Evolutionary conservation across 2,888 invertebrate species (phyloP).

Genomic region (Stratiomys singularior): DNA sequence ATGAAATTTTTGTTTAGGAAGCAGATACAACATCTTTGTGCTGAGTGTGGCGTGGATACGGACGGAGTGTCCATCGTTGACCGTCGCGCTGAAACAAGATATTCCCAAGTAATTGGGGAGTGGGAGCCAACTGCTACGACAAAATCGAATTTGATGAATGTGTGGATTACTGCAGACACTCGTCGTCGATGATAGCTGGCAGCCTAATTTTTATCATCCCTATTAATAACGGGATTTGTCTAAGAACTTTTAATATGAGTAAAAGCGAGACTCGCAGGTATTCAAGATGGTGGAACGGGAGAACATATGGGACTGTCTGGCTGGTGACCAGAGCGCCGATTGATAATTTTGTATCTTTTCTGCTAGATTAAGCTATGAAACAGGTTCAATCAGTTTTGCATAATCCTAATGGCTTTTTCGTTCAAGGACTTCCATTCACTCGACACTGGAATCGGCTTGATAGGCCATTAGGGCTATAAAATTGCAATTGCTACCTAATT

Average conservation of each 20-base stretch:
- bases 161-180: constrained; percentile 34
- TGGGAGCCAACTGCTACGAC: not conserved
- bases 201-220: constrained; percentile 37
- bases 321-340: too few relatives aligned
- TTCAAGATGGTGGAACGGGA: too few relatives aligned
- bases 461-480: too few relatives aligned
- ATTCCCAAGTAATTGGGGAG: constrained; percentile 29
- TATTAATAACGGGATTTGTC: constrained; percentile 38
- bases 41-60: not conserved
- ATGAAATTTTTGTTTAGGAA: constrained; percentile 22
- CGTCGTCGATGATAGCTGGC: constrained; percentile 15
- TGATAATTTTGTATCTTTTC: too few relatives aligned
- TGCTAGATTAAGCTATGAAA: too few relatives aligned
- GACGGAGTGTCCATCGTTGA: not conserved
- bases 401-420: too few relatives aligned
- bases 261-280: too few relatives aligned
- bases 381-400: too few relatives aligned
- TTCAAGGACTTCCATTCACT: too few relatives aligned
- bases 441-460: too few relatives aligned
- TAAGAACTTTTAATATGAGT: not conserved
- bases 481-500: too few relatives aligned
- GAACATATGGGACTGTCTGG: too few relatives aligned
- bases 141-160: constrained; percentile 39
- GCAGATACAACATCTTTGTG: not conserved
- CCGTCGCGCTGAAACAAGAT: not conserved